phyloP scores from a whole-genome alignment of 2,113 vertebrate genomes.

The Pygoscelis antarcticus region DNA sequence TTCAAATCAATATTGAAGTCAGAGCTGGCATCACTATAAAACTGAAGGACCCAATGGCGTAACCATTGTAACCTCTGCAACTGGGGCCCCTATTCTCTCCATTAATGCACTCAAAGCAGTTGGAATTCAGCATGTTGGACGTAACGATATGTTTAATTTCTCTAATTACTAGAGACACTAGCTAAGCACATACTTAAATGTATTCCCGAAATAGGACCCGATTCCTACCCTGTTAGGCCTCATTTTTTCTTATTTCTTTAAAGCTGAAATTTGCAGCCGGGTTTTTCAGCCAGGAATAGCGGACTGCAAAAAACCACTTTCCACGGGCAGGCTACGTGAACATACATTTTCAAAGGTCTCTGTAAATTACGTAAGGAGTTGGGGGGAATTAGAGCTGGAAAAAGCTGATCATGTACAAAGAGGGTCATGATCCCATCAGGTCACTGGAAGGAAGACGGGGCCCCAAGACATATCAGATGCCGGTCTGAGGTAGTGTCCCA shows the following conservation, averaged over 20 bases:
- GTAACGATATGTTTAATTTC: not conserved
- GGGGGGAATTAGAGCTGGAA: slow-evolving; percentile 19
- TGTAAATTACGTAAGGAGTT: not conserved
- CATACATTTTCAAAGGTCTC: not conserved
- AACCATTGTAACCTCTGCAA: not conserved
- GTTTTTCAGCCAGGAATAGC: not conserved
- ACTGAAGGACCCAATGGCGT: rapidly evolving
- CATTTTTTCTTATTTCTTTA: not conserved
- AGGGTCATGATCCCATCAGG: slow-evolving; percentile 53
- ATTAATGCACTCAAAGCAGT: not conserved
- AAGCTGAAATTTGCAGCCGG: not conserved
- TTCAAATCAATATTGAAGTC: not conserved
- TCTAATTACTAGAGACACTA: not conserved
- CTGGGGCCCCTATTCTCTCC: not conserved
- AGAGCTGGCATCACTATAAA: not conserved
- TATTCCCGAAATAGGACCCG: not conserved
- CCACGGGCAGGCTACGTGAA: not conserved
- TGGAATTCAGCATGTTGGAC: not conserved
- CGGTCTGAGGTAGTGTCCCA: not conserved
- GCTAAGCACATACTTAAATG: not conserved
- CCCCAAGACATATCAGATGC: slow-evolving; percentile 17
- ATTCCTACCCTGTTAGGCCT: not conserved
- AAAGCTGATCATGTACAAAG: slow-evolving; percentile 49
- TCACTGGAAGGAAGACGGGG: slow-evolving; percentile 31
- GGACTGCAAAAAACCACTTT: not conserved